Base-by-base conservation (phyloP, 2,113 vertebrate species). In the Oenanthe melanoleuca region DNA sequence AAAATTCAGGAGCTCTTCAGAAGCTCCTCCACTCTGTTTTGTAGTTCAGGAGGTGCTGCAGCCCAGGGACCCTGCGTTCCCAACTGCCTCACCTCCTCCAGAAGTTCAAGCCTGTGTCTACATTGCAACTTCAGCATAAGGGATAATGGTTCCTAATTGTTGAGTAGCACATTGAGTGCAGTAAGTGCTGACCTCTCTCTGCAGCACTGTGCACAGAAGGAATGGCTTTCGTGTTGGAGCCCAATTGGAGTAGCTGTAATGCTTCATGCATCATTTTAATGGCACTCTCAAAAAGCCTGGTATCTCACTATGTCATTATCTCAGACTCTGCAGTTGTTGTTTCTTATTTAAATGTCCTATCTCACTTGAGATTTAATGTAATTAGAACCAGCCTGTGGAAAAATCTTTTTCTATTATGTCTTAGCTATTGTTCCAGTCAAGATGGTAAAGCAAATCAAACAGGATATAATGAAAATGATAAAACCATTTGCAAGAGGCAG, bases 381-480 rank as follows among this genome's bases (percentile, higher is more conserved):
- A 95, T 96, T 95, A 96, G 92, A 96, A 89, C 78, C 89, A 96
- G 80, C 84, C 80, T 93, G 89, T 97, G 81, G 91, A 96, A 93
- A 96, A 84, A 82, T 95, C 49, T 81, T 71, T 88, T 85, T 61
- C 77, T 85, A 69, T 97, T 95, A 90, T 88, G 86, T 79, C 71
- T 90, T 90, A 64, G 90, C 86, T 94, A 86, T 95, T 96, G 82
- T 96, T 96, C 40, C 80, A 93, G 92, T 92, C 92, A 92, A 95
- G 93, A 95, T 88, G 79, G 90, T 92, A 94, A 95, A 95, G 92
- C 95, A 94, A 96, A 94, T 94, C 90, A 95, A 95, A 88, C 86
- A 80, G 82, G 86, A 71, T 95, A 84, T 96, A 94, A 93, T 95
- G 94, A 92, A 97, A 95, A 90, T 88, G 72, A 94, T 92, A 93